These are phyloP conservation scores for Paradisaea rubra DNA, from an alignment of 2,113 vertebrate species.

Conservation along the genomic window DNA sequence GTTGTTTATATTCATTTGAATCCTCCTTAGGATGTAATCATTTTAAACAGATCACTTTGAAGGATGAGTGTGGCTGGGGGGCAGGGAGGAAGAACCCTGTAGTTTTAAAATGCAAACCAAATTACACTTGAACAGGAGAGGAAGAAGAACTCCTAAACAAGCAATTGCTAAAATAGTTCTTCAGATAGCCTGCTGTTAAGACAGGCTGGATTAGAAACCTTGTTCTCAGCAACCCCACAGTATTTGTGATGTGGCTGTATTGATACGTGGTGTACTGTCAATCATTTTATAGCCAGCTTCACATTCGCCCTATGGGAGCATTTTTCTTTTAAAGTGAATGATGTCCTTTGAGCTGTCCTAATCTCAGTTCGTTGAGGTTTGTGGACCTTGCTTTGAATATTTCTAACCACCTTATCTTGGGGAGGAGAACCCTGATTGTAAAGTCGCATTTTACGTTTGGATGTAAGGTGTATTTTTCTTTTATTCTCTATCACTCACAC, in stretches of 20 bases:
- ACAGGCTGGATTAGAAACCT: not conserved
- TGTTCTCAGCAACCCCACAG: not conserved
- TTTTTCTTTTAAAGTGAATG: not conserved
- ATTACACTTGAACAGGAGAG: slow-evolving; percentile 21
- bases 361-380: not conserved
- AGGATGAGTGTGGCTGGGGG: slow-evolving; percentile 67
- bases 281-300: not conserved
- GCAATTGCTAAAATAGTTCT: slow-evolving; percentile 35
- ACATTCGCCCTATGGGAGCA: accelerated
- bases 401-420: not conserved
- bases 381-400: not conserved
- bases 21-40: slow-evolving; percentile 43
- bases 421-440: not conserved
- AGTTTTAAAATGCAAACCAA: slow-evolving; percentile 45
- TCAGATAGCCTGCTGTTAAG: slow-evolving; percentile 8
- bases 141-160: slow-evolving; percentile 47
- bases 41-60: slow-evolving; percentile 68
- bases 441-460: not conserved
- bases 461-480: not conserved
- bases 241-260: not conserved
- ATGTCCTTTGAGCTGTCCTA: not conserved
- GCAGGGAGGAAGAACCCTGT: slow-evolving; percentile 42
- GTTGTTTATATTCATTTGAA: slow-evolving; percentile 57
- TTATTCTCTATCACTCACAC: not conserved
- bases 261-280: not conserved